phyloP scores from a whole-genome alignment of 2,797 vertebrate genomes.

The Spheniscus humboldti region DNA sequence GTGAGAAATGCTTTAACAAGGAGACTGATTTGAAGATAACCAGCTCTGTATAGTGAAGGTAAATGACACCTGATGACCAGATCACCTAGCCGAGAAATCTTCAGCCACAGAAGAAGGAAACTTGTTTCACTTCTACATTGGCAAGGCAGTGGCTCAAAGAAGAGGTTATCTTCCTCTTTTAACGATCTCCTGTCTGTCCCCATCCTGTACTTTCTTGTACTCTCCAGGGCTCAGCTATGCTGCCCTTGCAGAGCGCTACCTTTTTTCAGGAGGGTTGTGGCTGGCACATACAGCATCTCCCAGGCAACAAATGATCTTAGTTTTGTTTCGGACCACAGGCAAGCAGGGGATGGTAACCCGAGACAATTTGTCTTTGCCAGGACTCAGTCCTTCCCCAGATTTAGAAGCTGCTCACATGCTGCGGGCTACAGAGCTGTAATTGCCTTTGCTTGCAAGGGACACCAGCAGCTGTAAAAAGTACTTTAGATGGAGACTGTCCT shows the following conservation, averaged over 20 bases:
- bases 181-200: neutral
- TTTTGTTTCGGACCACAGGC: constrained; percentile 21
- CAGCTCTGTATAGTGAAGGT: neutral
- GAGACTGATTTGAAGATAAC: neutral
- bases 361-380: constrained; percentile 33
- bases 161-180: neutral
- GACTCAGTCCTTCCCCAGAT: constrained; percentile 38
- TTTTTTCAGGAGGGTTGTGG: neutral
- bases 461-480: neutral
- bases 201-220: accelerated
- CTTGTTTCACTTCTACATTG: accelerated
- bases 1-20: neutral
- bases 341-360: constrained; percentile 5
- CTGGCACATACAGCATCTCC: constrained; percentile 21
- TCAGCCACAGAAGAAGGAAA: neutral
- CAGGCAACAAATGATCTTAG: neutral
- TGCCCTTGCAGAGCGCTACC: neutral
- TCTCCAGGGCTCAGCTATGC: neutral
- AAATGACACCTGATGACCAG: neutral
- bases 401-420: constrained; percentile 52
- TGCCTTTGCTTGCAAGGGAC: constrained; percentile 11
- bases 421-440: neutral
- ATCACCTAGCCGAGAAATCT: neutral
- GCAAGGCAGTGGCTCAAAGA: neutral
- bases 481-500: neutral